These are phyloP conservation scores for human (Homo sapiens) DNA, from an alignment of 2,113 vertebrate genomes.

Conservation along the genomic window DNA sequence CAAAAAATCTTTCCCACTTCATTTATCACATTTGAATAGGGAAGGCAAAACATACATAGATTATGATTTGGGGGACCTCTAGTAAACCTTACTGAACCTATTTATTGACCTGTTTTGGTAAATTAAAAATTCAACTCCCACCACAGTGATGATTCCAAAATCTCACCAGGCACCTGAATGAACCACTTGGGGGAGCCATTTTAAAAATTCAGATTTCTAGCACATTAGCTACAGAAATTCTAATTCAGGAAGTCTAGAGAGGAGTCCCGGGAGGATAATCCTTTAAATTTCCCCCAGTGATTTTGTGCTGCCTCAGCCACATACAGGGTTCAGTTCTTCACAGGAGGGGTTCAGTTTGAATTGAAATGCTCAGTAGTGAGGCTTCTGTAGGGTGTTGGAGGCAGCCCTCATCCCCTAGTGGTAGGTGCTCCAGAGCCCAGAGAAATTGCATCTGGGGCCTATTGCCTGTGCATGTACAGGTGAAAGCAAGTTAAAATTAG, in stretches of 20 bases:
- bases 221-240: background rate
- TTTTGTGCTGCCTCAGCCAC: background rate
- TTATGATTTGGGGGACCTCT: background rate
- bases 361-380: background rate
- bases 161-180: background rate
- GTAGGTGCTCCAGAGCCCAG: background rate
- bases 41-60: background rate
- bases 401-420: background rate
- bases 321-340: background rate
- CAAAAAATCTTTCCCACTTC: background rate
- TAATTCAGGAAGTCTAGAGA: background rate
- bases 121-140: background rate
- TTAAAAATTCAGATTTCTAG: background rate
- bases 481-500: background rate
- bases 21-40: background rate
- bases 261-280: background rate
- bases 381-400: background rate
- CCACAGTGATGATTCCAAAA: background rate
- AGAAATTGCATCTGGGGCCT: background rate
- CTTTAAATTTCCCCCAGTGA: background rate
- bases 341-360: background rate
- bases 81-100: background rate
- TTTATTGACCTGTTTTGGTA: background rate
- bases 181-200: background rate
- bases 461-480: background rate